phyloP scores from a whole-genome alignment of 2,888 invertebrate species.

The Eupithecia tripunctaria region DNA sequence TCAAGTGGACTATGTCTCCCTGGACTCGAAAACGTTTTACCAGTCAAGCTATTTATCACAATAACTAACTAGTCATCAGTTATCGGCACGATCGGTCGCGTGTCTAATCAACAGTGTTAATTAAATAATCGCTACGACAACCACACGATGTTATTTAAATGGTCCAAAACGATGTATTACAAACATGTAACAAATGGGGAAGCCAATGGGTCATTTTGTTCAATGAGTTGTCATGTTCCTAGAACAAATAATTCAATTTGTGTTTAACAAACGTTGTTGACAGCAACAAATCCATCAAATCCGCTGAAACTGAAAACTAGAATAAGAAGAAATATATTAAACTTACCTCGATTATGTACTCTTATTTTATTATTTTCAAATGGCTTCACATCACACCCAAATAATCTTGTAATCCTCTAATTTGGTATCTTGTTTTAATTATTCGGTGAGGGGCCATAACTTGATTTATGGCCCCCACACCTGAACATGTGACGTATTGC shows the following conservation, averaged over 20 bases:
- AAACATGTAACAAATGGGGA: not conserved
- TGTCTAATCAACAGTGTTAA: not conserved
- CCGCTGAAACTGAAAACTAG: not conserved
- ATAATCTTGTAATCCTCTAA: conserved; percentile 45
- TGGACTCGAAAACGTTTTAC: not conserved
- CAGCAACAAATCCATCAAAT: not conserved
- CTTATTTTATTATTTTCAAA: not conserved
- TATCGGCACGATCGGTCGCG: not conserved
- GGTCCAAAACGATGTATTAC: not conserved
- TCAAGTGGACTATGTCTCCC: not conserved
- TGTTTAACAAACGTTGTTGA: not conserved
- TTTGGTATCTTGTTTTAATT: conserved; percentile 55
- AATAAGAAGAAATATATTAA: not conserved
- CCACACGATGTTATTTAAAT: not conserved
- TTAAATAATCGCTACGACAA: not conserved
- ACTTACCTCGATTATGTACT: no score
- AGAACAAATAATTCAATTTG: not conserved
- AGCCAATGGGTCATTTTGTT: no score
- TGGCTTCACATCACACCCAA: conserved; percentile 7
- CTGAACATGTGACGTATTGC: conserved; percentile 52
- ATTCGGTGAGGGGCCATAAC: conserved; percentile 43
- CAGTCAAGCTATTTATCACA: not conserved
- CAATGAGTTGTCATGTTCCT: no score
- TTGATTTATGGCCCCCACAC: conserved; percentile 61
- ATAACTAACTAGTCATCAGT: not conserved